phyloP scores from a whole-genome alignment of 1,140 invertebrate species.

The Galendromus occidentalis region DNA sequence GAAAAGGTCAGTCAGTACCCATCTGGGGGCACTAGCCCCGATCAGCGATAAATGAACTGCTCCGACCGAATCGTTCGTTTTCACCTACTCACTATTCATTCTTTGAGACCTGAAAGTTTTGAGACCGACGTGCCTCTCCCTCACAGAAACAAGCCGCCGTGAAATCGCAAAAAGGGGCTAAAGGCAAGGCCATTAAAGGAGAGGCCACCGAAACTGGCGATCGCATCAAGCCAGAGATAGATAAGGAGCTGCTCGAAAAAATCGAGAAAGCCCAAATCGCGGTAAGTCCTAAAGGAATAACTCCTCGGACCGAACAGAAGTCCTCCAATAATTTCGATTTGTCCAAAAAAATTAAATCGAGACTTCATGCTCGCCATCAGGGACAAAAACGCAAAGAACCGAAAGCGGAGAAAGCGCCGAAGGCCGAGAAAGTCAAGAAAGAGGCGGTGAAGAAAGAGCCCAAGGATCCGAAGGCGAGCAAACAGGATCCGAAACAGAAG shows the following conservation, averaged over 20 bases:
- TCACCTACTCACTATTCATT: neutral
- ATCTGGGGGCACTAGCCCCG: too few species aligned
- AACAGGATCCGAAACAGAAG: neutral
- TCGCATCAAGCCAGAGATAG: conserved; percentile 42
- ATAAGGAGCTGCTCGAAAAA: conserved; percentile 52
- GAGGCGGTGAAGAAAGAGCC: conserved; percentile 10
- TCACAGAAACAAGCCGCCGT: neutral
- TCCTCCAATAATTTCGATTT: too few species aligned
- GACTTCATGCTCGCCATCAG: conserved; percentile 17
- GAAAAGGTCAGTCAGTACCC: neutral
- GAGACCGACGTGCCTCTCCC: too few species aligned
- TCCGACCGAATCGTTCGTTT: too few species aligned
- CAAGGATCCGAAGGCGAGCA: neutral
- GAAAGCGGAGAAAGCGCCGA: conserved; percentile 9
- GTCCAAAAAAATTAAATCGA: too few species aligned
- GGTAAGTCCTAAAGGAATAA: conserved; percentile 31
- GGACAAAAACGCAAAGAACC: neutral
- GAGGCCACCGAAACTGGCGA: conserved; percentile 1
- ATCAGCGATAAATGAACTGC: too few species aligned
- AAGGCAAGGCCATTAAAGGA: conserved; percentile 16
- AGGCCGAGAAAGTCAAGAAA: conserved; percentile 15
- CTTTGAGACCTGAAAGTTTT: neutral
- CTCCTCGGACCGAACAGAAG: too few species aligned
- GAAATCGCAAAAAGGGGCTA: neutral
- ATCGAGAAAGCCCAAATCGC: conserved; percentile 38